Evolutionary conservation across 1,140 invertebrate genomes (phyloP).

Genomic region (Drosophila tristis): DNA sequence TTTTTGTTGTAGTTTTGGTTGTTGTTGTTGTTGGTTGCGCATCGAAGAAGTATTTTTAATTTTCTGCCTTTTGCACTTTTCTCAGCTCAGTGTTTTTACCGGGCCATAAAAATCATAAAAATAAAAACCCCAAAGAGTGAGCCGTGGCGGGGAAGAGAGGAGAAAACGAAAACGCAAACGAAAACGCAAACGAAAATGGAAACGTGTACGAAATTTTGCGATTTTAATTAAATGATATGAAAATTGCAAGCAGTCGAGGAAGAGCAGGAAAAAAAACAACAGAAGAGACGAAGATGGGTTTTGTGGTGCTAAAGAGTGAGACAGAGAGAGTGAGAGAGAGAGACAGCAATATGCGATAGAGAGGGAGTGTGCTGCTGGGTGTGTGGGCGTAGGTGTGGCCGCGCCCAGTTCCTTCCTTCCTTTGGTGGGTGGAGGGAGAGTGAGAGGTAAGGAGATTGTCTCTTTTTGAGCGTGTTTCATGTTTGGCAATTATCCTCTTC

Average conservation of each 20-base stretch:
- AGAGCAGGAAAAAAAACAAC: constrained; percentile 31
- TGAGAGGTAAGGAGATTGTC: background rate
- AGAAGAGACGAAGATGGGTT: constrained; percentile 34
- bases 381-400: constrained; percentile 46
- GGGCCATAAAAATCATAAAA: constrained; percentile 78
- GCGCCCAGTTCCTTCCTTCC: constrained; percentile 40
- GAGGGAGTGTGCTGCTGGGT: constrained; percentile 4
- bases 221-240: constrained; percentile 83
- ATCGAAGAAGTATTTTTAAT: constrained; percentile 78
- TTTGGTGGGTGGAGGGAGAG: constrained; percentile 2
- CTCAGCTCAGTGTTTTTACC: constrained; percentile 67
- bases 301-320: no score
- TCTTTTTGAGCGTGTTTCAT: constrained; percentile 40
- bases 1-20: constrained; percentile 33
- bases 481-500: constrained; percentile 47
- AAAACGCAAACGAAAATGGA: constrained; percentile 54
- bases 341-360: no score
- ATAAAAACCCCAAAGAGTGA: constrained; percentile 56
- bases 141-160: no score
- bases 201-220: constrained; percentile 81
- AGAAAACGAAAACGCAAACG: constrained; percentile 18
- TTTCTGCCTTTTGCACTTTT: constrained; percentile 80
- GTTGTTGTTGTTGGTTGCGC: constrained; percentile 19
- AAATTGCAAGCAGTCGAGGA: constrained; percentile 61
- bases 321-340: background rate